These are phyloP conservation scores for Bursaphelenchus okinawaensis DNA, from an alignment of 2,888 invertebrate genomes.

Conservation along the genomic window DNA sequence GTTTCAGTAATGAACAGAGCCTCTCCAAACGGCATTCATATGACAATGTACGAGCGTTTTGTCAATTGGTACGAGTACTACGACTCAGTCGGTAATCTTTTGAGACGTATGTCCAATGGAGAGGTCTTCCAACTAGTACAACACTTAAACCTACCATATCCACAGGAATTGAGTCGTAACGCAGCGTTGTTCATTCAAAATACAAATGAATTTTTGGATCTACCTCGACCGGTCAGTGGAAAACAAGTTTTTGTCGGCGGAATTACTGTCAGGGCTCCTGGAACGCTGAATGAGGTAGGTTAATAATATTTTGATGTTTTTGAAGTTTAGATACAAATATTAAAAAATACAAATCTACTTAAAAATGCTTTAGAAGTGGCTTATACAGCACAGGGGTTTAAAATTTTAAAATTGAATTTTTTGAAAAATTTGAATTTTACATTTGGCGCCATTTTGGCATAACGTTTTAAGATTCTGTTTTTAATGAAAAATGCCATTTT, in stretches of 20 bases:
- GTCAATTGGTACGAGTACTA: neutral
- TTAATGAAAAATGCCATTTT: no score
- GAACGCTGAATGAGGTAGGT: neutral
- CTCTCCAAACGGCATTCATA: neutral
- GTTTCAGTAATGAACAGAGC: neutral
- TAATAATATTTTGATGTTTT: no score
- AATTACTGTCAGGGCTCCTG: slow-evolving; percentile 2
- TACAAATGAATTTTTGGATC: slow-evolving; percentile 20
- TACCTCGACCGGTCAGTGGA: slow-evolving; percentile 20
- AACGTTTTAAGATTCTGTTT: no score
- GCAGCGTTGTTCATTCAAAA: slow-evolving; percentile 6
- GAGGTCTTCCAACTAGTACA: neutral
- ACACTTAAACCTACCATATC: neutral
- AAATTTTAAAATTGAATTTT: no score
- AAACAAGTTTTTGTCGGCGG: slow-evolving; percentile 22
- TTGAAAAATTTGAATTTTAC: no score
- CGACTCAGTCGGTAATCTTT: neutral
- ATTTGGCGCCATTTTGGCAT: no score
- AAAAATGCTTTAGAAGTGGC: no score
- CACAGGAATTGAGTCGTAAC: neutral
- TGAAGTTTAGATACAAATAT: no score
- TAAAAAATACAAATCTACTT: no score
- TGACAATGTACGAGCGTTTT: neutral
- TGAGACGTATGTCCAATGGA: neutral
- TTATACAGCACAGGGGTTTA: no score